Evolutionary conservation across 1,140 invertebrate species (phyloP).

Genomic region (Diabrotica virgifera): DNA sequence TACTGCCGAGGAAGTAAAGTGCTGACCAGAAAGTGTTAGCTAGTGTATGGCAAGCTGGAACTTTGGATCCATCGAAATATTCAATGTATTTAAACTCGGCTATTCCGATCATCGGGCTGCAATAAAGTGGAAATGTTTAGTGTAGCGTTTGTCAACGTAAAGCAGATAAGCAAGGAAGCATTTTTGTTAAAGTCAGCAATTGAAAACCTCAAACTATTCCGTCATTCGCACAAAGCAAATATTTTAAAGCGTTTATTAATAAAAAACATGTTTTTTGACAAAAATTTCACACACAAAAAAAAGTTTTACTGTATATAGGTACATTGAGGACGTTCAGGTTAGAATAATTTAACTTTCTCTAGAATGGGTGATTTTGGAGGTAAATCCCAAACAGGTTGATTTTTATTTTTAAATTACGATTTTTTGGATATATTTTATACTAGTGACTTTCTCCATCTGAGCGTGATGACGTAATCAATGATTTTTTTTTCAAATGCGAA

Average conservation of each 20-base stretch:
- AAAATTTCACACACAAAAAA: no score
- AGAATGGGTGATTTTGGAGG: no score
- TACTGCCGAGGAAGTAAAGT: conserved; percentile 69
- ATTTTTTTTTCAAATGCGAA: no score
- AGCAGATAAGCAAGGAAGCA: neutral
- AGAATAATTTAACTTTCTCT: no score
- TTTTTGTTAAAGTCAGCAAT: neutral
- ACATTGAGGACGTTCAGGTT: no score
- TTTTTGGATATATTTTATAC: no score
- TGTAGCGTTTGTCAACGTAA: neutral
- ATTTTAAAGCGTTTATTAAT: neutral
- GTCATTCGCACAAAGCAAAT: conserved; percentile 1
- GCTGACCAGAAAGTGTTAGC: conserved; percentile 65
- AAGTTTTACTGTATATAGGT: no score
- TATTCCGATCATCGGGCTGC: conserved; percentile 64
- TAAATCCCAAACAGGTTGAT: no score
- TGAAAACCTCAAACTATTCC: neutral
- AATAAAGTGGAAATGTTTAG: conserved; percentile 35
- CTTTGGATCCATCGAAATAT: conserved; percentile 53
- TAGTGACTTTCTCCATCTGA: no score
- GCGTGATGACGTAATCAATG: no score
- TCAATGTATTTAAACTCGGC: conserved; percentile 58
- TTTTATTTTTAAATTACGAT: no score
- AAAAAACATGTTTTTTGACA: no score
- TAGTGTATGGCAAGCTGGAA: conserved; percentile 64